These are phyloP conservation scores for Drosophila rubida DNA, from an alignment of 2,888 invertebrate genomes.

Conservation along the genomic window DNA sequence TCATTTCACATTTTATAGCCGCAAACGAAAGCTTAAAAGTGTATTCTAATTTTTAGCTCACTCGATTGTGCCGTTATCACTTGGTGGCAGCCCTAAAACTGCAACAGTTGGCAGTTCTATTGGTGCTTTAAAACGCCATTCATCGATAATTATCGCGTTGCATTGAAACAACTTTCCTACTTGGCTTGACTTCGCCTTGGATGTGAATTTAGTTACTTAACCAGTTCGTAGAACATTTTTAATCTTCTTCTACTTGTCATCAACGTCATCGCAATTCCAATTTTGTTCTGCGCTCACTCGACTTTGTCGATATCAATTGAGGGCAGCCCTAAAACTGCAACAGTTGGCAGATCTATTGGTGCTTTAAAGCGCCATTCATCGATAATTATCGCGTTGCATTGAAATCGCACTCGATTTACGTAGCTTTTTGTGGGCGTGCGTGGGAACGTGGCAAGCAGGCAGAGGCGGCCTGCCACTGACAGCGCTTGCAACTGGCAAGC, in stretches of 20 bases:
- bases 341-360: not conserved
- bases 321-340: not conserved
- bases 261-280: not conserved
- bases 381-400: too few relatives aligned
- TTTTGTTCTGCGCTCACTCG: too few relatives aligned
- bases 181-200: not conserved
- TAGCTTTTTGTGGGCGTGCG: conserved; percentile 6
- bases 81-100: not conserved
- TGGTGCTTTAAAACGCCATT: not conserved
- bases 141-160: not conserved
- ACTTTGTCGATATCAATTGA: not conserved
- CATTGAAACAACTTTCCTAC: too few relatives aligned
- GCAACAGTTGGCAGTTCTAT: not conserved
- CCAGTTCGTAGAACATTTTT: not conserved
- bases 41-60: too few relatives aligned
- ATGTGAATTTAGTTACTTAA: too few relatives aligned
- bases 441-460: conserved; percentile 21
- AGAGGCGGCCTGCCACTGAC: conserved; percentile 26
- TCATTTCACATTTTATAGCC: not conserved
- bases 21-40: too few relatives aligned
- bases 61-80: too few relatives aligned
- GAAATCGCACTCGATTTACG: conserved; percentile 20
- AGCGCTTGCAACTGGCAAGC: conserved; percentile 29
- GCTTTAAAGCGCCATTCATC: not conserved
- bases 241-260: not conserved